Evolutionary conservation across 2,888 invertebrate species (phyloP).

Genomic region (Catocala nupta): DNA sequence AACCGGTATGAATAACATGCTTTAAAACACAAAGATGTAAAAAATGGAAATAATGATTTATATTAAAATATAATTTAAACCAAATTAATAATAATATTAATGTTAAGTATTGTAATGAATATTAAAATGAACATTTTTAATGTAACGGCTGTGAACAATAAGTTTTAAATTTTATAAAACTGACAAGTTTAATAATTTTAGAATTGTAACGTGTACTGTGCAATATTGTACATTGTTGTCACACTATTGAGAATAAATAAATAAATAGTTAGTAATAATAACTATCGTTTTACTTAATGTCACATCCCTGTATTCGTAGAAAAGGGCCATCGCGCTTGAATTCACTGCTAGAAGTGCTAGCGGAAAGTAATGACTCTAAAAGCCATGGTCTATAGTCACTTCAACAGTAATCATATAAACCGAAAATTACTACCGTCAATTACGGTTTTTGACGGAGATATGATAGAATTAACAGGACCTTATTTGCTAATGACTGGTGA

Average conservation of each 20-base stretch:
- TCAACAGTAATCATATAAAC: too few species aligned
- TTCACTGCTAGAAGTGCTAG: too few species aligned
- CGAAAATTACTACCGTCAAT: too few species aligned
- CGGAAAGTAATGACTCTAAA: too few species aligned
- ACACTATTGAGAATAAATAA: conserved; percentile 36
- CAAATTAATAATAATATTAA: conserved; percentile 24
- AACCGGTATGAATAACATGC: too few species aligned
- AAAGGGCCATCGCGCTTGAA: too few species aligned
- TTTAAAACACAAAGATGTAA: not conserved
- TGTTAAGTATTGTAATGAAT: conserved; percentile 14
- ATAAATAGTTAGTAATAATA: conserved; percentile 6
- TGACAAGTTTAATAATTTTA: conserved; percentile 34
- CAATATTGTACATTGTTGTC: conserved; percentile 24
- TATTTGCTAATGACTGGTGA: too few species aligned
- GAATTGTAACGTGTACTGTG: conserved; percentile 13
- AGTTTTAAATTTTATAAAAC: conserved; percentile 46
- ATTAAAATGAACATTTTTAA: conserved; percentile 35
- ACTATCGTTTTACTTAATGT: not conserved
- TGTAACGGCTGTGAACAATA: conserved; percentile 50
- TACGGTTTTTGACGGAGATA: too few species aligned
- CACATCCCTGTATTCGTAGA: too few species aligned
- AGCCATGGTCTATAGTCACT: too few species aligned
- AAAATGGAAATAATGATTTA: conserved; percentile 1
- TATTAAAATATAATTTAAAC: conserved; percentile 3
- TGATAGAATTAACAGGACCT: too few species aligned